Percentiles rank a stretch among this genome's conserved stretches.
These are phyloP conservation scores for Chelonoidis abingdonii DNA, from an alignment of 2,113 vertebrate genomes.

Conservation along the genomic window DNA sequence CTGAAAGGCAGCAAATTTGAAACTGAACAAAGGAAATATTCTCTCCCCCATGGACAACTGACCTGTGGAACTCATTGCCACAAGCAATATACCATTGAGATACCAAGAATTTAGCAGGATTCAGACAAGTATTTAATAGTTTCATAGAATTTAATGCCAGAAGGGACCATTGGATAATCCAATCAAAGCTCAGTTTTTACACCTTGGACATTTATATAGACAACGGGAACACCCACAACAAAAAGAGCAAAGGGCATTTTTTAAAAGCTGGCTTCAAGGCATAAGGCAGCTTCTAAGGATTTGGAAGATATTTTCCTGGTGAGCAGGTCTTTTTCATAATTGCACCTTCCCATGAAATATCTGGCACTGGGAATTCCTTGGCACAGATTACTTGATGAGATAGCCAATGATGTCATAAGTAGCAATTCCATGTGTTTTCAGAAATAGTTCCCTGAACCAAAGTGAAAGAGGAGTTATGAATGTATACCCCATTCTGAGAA, in stretches of 20 bases:
- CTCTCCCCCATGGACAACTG: not conserved
- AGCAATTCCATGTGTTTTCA: not conserved
- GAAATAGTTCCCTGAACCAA: not conserved
- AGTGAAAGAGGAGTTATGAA: accelerated
- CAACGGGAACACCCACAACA: not conserved
- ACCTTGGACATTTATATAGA: not conserved
- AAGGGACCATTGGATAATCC: not conserved
- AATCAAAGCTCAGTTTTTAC: not conserved
- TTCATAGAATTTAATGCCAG: not conserved
- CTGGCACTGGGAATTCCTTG: not conserved
- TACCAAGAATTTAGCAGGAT: not conserved
- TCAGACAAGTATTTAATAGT: not conserved
- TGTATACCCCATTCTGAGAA: not conserved
- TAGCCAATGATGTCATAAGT: not conserved
- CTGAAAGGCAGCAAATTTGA: not conserved
- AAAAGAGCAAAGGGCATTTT: not conserved
- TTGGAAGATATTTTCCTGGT: conserved; percentile 10
- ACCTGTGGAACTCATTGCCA: not conserved
- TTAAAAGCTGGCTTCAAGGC: conserved; percentile 57
- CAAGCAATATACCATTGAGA: not conserved
- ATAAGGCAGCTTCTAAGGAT: conserved; percentile 40
- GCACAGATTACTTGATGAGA: not conserved
- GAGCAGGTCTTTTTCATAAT: conserved; percentile 47
- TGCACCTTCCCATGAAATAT: conserved; percentile 12
- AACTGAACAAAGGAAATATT: not conserved